These are phyloP conservation scores for Polia nebulosa DNA, from an alignment of 2,888 invertebrate genomes.

Conservation along the genomic window DNA sequence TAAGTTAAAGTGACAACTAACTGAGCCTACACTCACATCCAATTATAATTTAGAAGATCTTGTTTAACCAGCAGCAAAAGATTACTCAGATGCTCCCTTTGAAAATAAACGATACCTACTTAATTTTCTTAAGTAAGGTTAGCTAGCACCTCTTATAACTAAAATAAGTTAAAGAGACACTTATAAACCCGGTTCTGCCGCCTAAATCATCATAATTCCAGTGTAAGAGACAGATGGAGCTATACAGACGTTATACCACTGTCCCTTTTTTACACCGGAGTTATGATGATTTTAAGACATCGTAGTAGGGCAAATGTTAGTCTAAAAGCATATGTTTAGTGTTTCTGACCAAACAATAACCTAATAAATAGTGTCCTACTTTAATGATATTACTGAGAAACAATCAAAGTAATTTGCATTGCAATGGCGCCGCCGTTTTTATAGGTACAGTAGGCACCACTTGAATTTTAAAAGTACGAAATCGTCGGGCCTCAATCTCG, in stretches of 20 bases:
- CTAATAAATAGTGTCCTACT: constrained; percentile 56
- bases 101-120: not conserved
- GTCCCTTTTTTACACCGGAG: too few relatives aligned
- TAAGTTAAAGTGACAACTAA: not conserved
- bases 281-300: too few relatives aligned
- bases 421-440: constrained; percentile 57
- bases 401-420: constrained; percentile 65
- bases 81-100: not conserved
- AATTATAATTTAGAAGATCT: not conserved
- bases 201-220: too few relatives aligned
- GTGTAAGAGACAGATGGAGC: too few relatives aligned
- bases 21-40: not conserved
- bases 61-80: not conserved
- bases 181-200: too few relatives aligned
- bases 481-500: constrained; percentile 25
- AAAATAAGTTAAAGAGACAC: not conserved
- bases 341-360: constrained; percentile 43
- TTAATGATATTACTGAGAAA: constrained; percentile 55
- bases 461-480: constrained; percentile 61
- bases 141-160: not conserved
- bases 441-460: constrained; percentile 37
- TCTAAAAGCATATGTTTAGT: not conserved
- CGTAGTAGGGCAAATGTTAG: too few relatives aligned
- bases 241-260: too few relatives aligned
- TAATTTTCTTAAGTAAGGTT: not conserved